phyloP scores from a whole-genome alignment of 1,140 invertebrate species.

The Listronotus bonariensis region DNA sequence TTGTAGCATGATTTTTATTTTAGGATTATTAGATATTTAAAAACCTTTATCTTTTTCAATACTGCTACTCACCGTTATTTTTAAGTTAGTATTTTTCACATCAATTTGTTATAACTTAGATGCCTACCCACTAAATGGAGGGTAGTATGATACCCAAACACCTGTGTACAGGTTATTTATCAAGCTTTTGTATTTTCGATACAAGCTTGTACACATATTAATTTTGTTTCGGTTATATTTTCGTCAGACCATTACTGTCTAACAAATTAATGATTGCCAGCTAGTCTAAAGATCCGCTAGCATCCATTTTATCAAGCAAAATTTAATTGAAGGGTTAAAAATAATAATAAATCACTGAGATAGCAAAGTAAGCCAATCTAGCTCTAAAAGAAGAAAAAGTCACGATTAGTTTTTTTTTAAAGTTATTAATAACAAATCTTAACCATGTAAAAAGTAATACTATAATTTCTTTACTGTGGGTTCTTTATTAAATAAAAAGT shows the following conservation, averaged over 20 bases:
- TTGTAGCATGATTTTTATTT: too few relatives aligned
- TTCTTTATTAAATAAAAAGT: too few relatives aligned
- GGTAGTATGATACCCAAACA: constrained; percentile 14
- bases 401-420: too few relatives aligned
- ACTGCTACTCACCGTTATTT: neutral
- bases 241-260: constrained; percentile 32
- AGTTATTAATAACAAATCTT: too few relatives aligned
- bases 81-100: constrained; percentile 5
- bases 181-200: constrained; percentile 31
- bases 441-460: too few relatives aligned
- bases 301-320: constrained; percentile 28
- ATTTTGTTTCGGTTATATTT: constrained; percentile 38
- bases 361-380: neutral
- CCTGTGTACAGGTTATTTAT: constrained; percentile 34
- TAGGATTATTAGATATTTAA: too few relatives aligned
- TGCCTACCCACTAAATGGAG: constrained; percentile 1
- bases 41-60: neutral
- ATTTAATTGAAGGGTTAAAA: constrained; percentile 27
- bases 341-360: constrained; percentile 29
- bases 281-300: constrained; percentile 15
- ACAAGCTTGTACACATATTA: constrained; percentile 33
- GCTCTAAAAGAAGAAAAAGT: too few relatives aligned
- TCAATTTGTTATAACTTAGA: constrained; percentile 17
- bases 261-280: constrained; percentile 35
- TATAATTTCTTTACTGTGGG: too few relatives aligned